Evolutionary conservation across 2,888 invertebrate species (phyloP), one percentile per base, ranked within the genome.

Genomic region (Actias luna): DNA sequence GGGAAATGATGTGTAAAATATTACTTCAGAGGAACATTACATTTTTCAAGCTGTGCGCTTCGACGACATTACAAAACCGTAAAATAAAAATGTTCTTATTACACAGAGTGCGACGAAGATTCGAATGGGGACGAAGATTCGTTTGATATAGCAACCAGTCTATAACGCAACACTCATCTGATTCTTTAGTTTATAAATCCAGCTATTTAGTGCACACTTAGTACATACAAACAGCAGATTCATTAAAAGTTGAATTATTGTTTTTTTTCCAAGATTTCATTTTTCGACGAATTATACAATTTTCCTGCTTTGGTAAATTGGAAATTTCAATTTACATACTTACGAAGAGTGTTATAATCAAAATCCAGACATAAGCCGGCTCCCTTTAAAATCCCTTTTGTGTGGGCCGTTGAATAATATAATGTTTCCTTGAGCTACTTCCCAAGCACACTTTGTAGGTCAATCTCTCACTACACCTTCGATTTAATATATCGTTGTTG

Each of bases 301-400:
- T 58, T 58, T 57, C 39, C 59, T 62, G 52, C 50, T 62, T 62
- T 50, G 1, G n/a, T 10, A 25, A 8, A 39, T 16, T 5, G 35
- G 25, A 22, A 18, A 18, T 36, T 61, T 64, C 57, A 59, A 64
- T 64, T 59, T 64, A 62, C 62, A 64, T 62, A 58, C 55, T 55
- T 55, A 29, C 16, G 29, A 55, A 39, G 52, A 52, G 50, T 25
- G 22, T 52, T 27, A 52, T 25, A 52, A 52, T 7, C 25, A 52
- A 12, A 42, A 52, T 14, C 25, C 25, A 25, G 25, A 16, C 27
- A 16, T 0, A 25, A 25, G 8, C 27, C 25, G 10, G 10, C 12
- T 27, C 14, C 25, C 50, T 27, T 5, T 25, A 52, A 52, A 52
- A 25, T 27, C 27, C 25, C 50, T 25, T 52, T 27, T 52, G 25